Conservation (phyloP, 1,140 invertebrate genomes). For the Lethrus apterus region DNA sequence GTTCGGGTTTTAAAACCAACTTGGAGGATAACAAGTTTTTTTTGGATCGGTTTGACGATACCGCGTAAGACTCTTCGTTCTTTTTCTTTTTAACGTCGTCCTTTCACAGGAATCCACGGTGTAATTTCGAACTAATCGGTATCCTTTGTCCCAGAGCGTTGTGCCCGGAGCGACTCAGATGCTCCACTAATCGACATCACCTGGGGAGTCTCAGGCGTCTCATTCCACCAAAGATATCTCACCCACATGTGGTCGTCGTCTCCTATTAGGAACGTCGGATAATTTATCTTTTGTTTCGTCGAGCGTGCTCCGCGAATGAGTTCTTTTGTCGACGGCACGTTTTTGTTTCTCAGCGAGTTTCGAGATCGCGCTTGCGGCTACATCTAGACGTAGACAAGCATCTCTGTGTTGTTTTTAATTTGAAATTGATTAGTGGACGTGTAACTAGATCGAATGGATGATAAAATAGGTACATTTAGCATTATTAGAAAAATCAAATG, state of each 20-base stretch:
- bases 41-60: too few species aligned
- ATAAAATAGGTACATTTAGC: too few species aligned
- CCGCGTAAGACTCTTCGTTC: neutral
- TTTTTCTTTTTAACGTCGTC: conserved; percentile 7
- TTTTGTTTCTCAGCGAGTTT: conserved; percentile 20
- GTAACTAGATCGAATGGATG: too few species aligned
- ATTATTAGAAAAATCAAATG: too few species aligned
- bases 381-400: conserved; percentile 14
- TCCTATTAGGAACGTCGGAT: conserved; percentile 24
- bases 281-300: conserved; percentile 30
- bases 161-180: conserved; percentile 7
- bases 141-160: conserved; percentile 14
- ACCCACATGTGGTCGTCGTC: conserved; percentile 19
- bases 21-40: neutral
- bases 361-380: conserved; percentile 14
- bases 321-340: conserved; percentile 23
- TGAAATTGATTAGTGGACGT: conserved; percentile 10
- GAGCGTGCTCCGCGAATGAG: conserved; percentile 20
- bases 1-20: conserved; percentile 6
- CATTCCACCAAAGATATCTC: conserved; percentile 5
- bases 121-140: conserved; percentile 17
- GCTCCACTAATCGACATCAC: conserved; percentile 18
- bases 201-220: conserved; percentile 18
- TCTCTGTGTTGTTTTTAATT: conserved; percentile 9
- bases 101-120: conserved; percentile 3